Evolutionary conservation across 2,113 vertebrate species (phyloP).

Genomic region (Chloebia gouldiae): DNA sequence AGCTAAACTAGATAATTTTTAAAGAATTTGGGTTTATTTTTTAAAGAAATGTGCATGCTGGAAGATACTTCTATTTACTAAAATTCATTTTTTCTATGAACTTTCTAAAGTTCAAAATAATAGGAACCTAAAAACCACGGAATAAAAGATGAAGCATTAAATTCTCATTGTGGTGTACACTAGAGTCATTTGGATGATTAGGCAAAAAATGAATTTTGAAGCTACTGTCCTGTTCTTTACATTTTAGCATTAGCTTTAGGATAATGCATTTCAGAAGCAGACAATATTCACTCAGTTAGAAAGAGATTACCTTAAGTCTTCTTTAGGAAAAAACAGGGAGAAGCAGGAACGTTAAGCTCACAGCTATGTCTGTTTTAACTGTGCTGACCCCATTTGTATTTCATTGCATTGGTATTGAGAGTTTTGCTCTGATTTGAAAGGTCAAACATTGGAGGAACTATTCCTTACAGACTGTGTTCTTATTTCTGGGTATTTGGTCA

Average conservation of each 20-base stretch:
- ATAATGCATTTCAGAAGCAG: conserved; percentile 25
- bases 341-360: conserved; percentile 3
- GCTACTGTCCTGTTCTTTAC: conserved; percentile 2
- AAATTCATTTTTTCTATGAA: not conserved
- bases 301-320: conserved; percentile 24
- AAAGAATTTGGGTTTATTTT: not conserved
- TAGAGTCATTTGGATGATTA: not conserved
- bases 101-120: not conserved
- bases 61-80: not conserved
- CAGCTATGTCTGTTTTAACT: not conserved
- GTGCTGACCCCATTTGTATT: not conserved
- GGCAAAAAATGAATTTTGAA: not conserved
- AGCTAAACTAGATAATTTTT: not conserved
- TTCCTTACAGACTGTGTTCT: not conserved
- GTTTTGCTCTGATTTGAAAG: not conserved
- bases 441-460: not conserved
- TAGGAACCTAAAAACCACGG: not conserved
- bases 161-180: not conserved
- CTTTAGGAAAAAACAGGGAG: conserved; percentile 32
- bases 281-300: not conserved
- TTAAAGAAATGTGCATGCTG: not conserved
- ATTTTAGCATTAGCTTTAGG: conserved; percentile 10
- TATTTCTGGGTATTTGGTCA: not conserved
- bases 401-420: not conserved
- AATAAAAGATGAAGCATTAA: not conserved